Evolutionary conservation across 2,888 invertebrate genomes (phyloP).

Genomic region (Rhagium mordax): DNA sequence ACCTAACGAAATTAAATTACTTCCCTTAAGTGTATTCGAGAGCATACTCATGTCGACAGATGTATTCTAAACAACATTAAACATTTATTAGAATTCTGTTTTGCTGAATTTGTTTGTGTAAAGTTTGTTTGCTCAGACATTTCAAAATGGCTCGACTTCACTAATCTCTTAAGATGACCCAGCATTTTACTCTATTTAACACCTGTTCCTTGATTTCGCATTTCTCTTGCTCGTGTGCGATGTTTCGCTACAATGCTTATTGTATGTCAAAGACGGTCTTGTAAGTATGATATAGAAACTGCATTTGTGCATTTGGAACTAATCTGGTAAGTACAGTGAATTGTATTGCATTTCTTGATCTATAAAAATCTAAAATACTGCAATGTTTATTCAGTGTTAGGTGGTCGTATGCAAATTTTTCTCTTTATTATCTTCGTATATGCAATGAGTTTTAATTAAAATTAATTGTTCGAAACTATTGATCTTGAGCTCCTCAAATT

Average conservation of each 20-base stretch:
- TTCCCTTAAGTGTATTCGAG: slow-evolving; percentile 19
- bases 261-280: neutral
- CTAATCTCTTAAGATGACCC: neutral
- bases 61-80: slow-evolving; percentile 33
- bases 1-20: slow-evolving; percentile 29
- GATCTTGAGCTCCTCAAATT: too few relatives aligned
- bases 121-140: slow-evolving; percentile 17
- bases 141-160: neutral
- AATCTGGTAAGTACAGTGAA: too few relatives aligned
- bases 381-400: too few relatives aligned
- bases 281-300: neutral
- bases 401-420: too few relatives aligned
- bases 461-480: too few relatives aligned
- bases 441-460: too few relatives aligned
- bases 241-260: neutral
- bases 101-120: slow-evolving; percentile 25
- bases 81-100: slow-evolving; percentile 42
- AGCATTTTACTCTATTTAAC: neutral
- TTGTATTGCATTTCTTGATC: too few relatives aligned
- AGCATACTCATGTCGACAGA: slow-evolving; percentile 23
- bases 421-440: too few relatives aligned
- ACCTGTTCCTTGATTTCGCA: neutral
- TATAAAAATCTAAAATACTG: too few relatives aligned
- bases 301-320: too few relatives aligned
- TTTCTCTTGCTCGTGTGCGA: neutral